Conservation (phyloP, 2,888 invertebrate species). For the Cyaniris semiargus region DNA sequence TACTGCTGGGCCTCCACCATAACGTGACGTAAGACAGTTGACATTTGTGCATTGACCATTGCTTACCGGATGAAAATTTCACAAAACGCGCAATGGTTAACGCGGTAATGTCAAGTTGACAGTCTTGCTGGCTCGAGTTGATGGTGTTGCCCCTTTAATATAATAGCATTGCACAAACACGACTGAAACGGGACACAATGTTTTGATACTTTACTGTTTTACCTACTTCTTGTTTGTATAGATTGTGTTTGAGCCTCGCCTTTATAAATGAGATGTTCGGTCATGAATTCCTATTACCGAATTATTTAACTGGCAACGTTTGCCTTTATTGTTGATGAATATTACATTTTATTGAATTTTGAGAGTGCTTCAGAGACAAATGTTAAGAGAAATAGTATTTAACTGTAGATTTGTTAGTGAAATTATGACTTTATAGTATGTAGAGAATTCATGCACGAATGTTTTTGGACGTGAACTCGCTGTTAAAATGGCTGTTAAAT, state of each 20-base stretch:
- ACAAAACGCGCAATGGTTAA: not conserved
- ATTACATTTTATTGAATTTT: constrained; percentile 39
- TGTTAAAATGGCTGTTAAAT: not conserved
- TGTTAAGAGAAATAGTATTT: constrained; percentile 41
- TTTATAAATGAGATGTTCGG: constrained; percentile 59
- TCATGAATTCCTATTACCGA: constrained; percentile 57
- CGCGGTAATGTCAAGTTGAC: not conserved
- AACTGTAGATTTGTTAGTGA: constrained; percentile 40
- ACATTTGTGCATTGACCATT: not conserved
- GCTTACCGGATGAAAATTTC: not conserved
- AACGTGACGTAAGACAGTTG: not conserved
- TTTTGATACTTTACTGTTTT: constrained; percentile 77
- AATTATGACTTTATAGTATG: constrained; percentile 33
- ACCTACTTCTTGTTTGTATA: constrained; percentile 68
- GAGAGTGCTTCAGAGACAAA: constrained; percentile 41
- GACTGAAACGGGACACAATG: constrained; percentile 79
- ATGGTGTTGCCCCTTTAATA: constrained; percentile 51
- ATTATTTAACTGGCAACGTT: constrained; percentile 36
- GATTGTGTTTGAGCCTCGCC: constrained; percentile 63
- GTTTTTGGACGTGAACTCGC: constrained; percentile 35
- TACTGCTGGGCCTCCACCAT: constrained; percentile 49
- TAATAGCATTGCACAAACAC: constrained; percentile 75
- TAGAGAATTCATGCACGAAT: constrained; percentile 61
- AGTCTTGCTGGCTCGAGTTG: not conserved
- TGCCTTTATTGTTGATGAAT: constrained; percentile 29